phyloP scores from a whole-genome alignment of 2,797 vertebrate species.

The Sardinella longiceps region DNA sequence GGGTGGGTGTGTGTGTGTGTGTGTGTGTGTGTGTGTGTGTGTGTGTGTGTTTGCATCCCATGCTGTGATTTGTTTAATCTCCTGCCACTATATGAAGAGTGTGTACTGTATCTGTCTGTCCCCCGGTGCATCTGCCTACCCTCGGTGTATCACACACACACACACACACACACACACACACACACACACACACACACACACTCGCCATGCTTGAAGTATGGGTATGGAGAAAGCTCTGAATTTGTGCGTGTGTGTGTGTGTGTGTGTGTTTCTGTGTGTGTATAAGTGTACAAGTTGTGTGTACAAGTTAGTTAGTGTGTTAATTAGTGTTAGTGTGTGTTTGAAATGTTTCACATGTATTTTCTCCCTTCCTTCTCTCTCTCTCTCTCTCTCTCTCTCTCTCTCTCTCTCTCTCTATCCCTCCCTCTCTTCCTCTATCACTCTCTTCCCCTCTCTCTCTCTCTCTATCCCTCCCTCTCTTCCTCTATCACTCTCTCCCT shows the following conservation, averaged over 20 bases:
- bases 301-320: too few relatives aligned
- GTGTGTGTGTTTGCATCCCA: neutral
- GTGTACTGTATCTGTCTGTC: neutral
- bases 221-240: too few relatives aligned
- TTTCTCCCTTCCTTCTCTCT: neutral
- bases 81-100: neutral
- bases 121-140: neutral
- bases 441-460: neutral
- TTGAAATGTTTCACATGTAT: neutral
- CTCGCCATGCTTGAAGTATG: too few relatives aligned
- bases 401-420: neutral
- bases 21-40: neutral
- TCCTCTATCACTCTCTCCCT: neutral
- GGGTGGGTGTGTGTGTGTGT: neutral
- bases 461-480: neutral
- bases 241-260: neutral
- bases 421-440: neutral
- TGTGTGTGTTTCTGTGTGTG: neutral
- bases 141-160: neutral
- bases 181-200: too few relatives aligned
- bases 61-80: conserved; percentile 30
- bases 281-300: too few relatives aligned
- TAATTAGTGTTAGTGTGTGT: too few relatives aligned
- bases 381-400: neutral
- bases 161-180: too few relatives aligned